Evolutionary conservation across 1,140 invertebrate genomes (phyloP).

Genomic region (Dendroctonus valens): DNA sequence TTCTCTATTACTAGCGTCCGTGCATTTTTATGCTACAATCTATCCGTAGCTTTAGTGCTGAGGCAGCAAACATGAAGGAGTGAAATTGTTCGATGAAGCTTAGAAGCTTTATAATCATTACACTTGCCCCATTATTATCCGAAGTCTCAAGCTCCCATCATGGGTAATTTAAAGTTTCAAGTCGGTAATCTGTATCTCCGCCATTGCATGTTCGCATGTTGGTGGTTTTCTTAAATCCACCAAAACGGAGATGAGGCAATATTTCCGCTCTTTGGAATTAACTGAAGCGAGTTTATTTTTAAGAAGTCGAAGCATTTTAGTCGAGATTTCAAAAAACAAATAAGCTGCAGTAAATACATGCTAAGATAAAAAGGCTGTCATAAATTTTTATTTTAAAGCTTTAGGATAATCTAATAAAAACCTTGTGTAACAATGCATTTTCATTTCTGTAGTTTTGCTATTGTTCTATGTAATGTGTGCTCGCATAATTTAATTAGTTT

Average conservation of each 20-base stretch:
- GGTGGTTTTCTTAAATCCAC: slow-evolving; percentile 20
- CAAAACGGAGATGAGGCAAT: slow-evolving; percentile 12
- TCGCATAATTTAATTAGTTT: too few species aligned
- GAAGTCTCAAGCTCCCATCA: not conserved
- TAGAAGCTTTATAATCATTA: too few species aligned
- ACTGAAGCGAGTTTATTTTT: slow-evolving; percentile 22
- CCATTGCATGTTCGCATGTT: slow-evolving; percentile 7
- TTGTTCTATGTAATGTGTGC: too few species aligned
- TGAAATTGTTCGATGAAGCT: too few species aligned
- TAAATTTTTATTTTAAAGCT: slow-evolving; percentile 8
- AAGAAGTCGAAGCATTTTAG: slow-evolving; percentile 20
- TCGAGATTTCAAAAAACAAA: slow-evolving; percentile 7
- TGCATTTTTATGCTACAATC: too few species aligned
- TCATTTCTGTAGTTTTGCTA: too few species aligned
- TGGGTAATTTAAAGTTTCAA: slow-evolving; percentile 5
- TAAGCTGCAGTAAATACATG: slow-evolving; percentile 19
- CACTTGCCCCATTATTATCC: slow-evolving; percentile 1
- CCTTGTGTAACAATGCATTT: too few species aligned
- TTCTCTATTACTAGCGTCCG: too few species aligned
- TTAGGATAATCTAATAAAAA: not conserved
- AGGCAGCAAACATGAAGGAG: not conserved
- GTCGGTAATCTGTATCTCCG: slow-evolving; percentile 14
- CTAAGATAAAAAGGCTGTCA: slow-evolving; percentile 15
- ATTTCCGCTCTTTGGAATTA: slow-evolving; percentile 19
- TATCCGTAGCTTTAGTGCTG: too few species aligned